A percentile compares a stretch with the other conserved stretches of the same genome.
Conservation (phyloP, 2,888 invertebrate species). For the Polydrusus pterygomalis region DNA sequence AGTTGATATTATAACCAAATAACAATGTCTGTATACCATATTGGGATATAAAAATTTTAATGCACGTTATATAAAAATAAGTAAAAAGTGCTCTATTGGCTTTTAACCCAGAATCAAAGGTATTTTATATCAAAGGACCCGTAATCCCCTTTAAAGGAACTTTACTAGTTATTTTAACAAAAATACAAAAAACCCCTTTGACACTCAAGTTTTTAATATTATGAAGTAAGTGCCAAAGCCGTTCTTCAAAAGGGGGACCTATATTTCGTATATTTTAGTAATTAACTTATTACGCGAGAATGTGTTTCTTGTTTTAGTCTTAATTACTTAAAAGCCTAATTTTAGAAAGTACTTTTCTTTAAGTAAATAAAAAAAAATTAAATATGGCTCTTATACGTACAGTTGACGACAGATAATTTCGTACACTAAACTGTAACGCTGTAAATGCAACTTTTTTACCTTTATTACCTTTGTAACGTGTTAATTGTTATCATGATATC, state of each 20-base stretch:
- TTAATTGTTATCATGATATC: too few species aligned
- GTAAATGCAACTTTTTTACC: too few species aligned
- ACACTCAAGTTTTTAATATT: constrained; percentile 3
- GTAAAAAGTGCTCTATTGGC: not conserved
- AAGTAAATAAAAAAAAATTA: not conserved
- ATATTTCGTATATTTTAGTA: not conserved
- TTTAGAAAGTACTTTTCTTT: not conserved
- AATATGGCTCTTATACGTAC: too few species aligned
- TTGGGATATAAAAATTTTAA: not conserved
- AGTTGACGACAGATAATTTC: too few species aligned
- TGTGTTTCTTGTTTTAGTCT: not conserved
- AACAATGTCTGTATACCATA: too few species aligned
- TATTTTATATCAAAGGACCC: not conserved
- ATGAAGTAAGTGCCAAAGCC: not conserved
- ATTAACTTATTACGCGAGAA: constrained; percentile 5
- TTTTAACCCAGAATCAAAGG: not conserved
- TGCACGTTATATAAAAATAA: not conserved
- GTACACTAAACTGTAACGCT: too few species aligned
- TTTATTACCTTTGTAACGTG: too few species aligned
- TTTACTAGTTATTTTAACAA: constrained; percentile 2
- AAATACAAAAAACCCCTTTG: constrained; percentile 4
- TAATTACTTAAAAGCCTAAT: constrained; percentile 1
- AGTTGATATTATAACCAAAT: too few species aligned
- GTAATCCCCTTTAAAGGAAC: not conserved
- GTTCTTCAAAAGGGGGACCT: not conserved